phyloP scores from a whole-genome alignment of 2,888 invertebrate species.

The Pheosia tremula region DNA sequence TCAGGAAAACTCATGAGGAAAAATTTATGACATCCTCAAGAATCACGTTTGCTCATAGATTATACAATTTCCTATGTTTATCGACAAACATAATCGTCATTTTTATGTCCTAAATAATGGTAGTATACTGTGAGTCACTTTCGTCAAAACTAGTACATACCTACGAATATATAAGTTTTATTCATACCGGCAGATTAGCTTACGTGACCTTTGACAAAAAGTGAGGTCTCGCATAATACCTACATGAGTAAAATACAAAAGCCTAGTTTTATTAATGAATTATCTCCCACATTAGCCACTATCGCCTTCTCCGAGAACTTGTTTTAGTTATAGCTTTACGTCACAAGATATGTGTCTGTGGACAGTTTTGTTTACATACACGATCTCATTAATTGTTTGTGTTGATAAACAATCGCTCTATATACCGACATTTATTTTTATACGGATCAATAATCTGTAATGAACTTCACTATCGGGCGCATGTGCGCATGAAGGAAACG shows the following conservation, averaged over 20 bases:
- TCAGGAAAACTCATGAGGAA: neutral
- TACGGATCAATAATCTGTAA: slow-evolving; percentile 59
- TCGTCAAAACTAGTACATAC: neutral
- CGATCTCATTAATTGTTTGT: slow-evolving; percentile 31
- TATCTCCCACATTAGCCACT: neutral
- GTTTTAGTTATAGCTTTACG: neutral
- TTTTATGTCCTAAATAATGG: neutral
- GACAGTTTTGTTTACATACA: slow-evolving; percentile 28
- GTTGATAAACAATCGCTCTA: slow-evolving; percentile 36
- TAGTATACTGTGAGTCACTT: slow-evolving; percentile 20
- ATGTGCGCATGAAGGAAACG: slow-evolving; percentile 57
- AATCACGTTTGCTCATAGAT: too few relatives aligned
- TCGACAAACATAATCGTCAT: neutral
- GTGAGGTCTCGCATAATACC: slow-evolving; percentile 1
- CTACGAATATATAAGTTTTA: neutral
- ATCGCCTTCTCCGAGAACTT: neutral
- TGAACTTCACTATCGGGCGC: slow-evolving; percentile 64
- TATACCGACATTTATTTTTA: slow-evolving; percentile 33
- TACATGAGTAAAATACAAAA: neutral
- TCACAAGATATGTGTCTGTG: slow-evolving; percentile 1
- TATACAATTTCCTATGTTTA: neutral
- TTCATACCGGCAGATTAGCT: slow-evolving; percentile 16
- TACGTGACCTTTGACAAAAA: slow-evolving; percentile 39
- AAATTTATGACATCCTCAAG: neutral
- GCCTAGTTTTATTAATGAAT: neutral